Evolutionary conservation across 2,113 vertebrate genomes (phyloP).

Genomic region (Raja brachyura): DNA sequence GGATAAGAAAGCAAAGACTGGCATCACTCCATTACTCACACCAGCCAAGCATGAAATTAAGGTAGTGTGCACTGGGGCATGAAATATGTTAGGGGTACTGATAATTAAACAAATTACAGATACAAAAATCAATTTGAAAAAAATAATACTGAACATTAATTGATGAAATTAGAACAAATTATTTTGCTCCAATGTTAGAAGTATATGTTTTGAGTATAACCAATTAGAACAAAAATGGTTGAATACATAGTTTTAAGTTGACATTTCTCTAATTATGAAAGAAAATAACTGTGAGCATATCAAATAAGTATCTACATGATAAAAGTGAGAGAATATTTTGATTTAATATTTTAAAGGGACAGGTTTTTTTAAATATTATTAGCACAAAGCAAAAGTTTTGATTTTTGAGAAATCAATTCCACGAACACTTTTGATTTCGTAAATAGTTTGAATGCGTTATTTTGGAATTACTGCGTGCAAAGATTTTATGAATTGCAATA

Average conservation of each 20-base stretch:
- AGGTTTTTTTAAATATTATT: background rate
- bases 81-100: background rate
- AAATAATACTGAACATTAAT: background rate
- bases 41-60: constrained; percentile 70
- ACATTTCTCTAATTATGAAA: background rate
- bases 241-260: background rate
- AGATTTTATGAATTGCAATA: background rate
- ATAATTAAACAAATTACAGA: background rate
- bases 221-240: background rate
- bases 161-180: background rate
- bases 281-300: background rate
- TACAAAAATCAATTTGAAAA: background rate
- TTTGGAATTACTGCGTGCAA: background rate
- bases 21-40: constrained; percentile 53
- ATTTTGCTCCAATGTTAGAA: background rate
- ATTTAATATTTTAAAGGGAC: background rate
- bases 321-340: background rate
- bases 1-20: constrained; percentile 52
- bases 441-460: background rate
- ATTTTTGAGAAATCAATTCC: background rate
- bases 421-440: background rate
- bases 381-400: background rate
- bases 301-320: background rate
- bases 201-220: too few species aligned
- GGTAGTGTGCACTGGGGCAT: constrained; percentile 59